These are phyloP conservation scores for Ylistrum balloti DNA, from an alignment of 1,140 invertebrate genomes.

Conservation along the genomic window DNA sequence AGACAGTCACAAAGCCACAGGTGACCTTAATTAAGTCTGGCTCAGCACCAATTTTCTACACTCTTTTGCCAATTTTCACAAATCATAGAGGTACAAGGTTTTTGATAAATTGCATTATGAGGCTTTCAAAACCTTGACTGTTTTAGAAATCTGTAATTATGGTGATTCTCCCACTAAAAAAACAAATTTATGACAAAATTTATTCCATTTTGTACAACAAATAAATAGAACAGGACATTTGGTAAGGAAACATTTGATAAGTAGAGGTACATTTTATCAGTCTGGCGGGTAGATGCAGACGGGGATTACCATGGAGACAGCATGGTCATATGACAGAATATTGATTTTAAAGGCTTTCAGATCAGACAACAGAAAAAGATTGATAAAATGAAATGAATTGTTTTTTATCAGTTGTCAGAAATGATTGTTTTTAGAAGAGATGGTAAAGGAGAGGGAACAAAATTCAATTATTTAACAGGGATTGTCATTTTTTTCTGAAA, in stretches of 20 bases:
- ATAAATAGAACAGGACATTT: not conserved
- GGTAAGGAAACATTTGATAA: not conserved
- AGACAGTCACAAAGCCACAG: not conserved
- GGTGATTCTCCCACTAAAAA: not conserved
- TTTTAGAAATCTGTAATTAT: not conserved
- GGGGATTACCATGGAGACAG: not conserved
- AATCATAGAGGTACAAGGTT: not conserved
- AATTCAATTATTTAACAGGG: not conserved
- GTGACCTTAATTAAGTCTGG: not conserved
- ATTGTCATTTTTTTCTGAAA: not conserved
- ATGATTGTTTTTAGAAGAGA: not conserved
- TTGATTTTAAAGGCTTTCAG: not conserved
- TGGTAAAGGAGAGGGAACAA: not conserved
- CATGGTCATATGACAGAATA: not conserved
- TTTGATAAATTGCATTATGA: not conserved
- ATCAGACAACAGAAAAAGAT: not conserved
- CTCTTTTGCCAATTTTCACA: conserved; percentile 14
- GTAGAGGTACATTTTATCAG: not conserved
- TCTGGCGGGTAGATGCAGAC: not conserved
- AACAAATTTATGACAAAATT: not conserved
- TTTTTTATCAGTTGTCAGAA: conserved; percentile 40
- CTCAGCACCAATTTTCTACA: conserved; percentile 5
- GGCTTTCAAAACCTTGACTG: not conserved
- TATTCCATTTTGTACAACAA: not conserved
- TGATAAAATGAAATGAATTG: conserved; percentile 27